Evolutionary conservation across 2,888 invertebrate species (phyloP).

Genomic region (Pegoplata infirma): DNA sequence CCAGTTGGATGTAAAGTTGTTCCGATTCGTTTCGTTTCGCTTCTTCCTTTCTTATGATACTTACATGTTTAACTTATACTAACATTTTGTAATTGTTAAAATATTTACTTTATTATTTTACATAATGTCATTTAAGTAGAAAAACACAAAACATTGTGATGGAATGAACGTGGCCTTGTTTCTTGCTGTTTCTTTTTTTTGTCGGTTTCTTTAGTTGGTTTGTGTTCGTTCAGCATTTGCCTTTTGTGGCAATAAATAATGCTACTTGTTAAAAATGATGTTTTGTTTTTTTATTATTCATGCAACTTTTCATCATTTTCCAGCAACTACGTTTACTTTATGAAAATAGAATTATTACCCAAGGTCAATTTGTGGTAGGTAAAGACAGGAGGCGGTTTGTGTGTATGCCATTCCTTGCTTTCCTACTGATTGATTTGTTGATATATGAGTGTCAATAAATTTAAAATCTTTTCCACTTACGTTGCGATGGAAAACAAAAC

Average conservation of each 20-base stretch:
- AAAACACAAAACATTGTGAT: not conserved
- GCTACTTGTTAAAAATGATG: slow-evolving; percentile 7
- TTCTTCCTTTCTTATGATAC: not conserved
- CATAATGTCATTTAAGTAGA: not conserved
- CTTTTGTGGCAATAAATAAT: slow-evolving; percentile 5
- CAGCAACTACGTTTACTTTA: not conserved
- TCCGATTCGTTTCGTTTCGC: too few species aligned
- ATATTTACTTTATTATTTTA: not conserved
- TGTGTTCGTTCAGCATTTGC: too few species aligned
- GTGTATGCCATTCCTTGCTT: not conserved
- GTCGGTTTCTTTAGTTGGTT: not conserved
- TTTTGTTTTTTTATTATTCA: slow-evolving; percentile 2
- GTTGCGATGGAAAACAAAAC: not conserved
- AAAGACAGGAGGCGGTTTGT: not conserved
- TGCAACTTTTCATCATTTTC: not conserved
- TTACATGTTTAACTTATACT: not conserved
- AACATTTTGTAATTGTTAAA: not conserved
- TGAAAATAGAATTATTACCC: too few species aligned
- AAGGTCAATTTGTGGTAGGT: slow-evolving; percentile 4
- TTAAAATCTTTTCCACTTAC: slow-evolving; percentile 4
- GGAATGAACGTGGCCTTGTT: not conserved
- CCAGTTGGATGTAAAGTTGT: too few species aligned
- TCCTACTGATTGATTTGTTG: slow-evolving; percentile 19
- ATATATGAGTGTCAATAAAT: slow-evolving; percentile 22
- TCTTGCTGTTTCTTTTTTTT: not conserved